Base-by-base conservation (phyloP, 2,797 vertebrate species). In the Leuciscus waleckii region DNA sequence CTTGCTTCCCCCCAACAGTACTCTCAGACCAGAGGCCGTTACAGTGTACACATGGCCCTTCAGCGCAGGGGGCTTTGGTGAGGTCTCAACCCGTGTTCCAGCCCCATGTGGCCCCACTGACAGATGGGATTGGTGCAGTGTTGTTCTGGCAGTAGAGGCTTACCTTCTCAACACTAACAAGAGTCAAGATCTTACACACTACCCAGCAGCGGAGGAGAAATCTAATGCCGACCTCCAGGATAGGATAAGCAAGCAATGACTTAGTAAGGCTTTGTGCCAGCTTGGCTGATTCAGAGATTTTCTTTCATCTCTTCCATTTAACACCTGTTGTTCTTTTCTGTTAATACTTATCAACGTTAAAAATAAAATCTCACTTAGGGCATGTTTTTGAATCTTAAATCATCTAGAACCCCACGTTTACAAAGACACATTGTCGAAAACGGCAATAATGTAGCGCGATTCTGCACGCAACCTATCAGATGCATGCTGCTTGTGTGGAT, bases 51-150 rank as follows among this genome's bases (percentile, higher is more conserved):
- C 46, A 39, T 39, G 58, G 73, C n/a, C 32, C 70, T 54, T 83
- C 65, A 81, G 58, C 70, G 65, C 74, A 35, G 43, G 23, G 68
- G 86, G 81, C 89, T 91, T 65, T 85, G 51, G 69, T 69, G 82
- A 83, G 82, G 89, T 92, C 86, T 80, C 61, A 85, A 76, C 82
- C 65, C 16, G 37, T 82, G 79, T 70, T 87, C 74, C 84, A 82
- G 84, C 85, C 74, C 70, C 56, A 7, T 2, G 82, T 56, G 68
- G 7, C 79, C 74, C 61, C 86, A 89, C 86, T 87, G 87, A 88
- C 88, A 90, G 88, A 80, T 89, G 89, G 90, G 87, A 89, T 91
- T 88, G 86, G 76, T 80, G 90, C 74, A 87, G 79, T 82, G 85
- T 86, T 70, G 67, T 81, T 82, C 61, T 85, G 54, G 88, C 76